Percentiles rank a stretch among this genome's conserved stretches.
These are phyloP conservation scores for Drosophila meridionalis DNA, from an alignment of 2,888 invertebrate genomes.

Conservation along the genomic window DNA sequence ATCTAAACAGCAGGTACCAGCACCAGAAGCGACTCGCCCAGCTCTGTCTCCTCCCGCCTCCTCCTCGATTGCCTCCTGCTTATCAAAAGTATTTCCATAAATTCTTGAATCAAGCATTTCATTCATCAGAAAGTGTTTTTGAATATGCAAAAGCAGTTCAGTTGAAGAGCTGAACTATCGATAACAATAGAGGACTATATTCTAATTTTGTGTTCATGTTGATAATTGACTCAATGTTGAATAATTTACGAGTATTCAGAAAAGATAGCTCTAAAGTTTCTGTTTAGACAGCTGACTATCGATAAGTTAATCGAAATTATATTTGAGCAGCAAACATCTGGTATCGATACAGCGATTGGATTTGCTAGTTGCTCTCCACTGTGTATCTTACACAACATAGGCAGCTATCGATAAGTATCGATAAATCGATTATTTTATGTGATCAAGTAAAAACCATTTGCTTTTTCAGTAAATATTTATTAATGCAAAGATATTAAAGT, in stretches of 20 bases:
- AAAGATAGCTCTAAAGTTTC: not conserved
- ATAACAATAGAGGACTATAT: not conserved
- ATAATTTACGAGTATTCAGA: not conserved
- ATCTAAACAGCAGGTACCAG: conserved; percentile 23
- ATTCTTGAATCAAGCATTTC: conserved; percentile 16
- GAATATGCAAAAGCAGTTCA: conserved; percentile 7
- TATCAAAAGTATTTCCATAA: conserved; percentile 19
- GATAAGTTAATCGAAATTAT: too few relatives aligned
- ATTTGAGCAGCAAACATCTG: too few relatives aligned
- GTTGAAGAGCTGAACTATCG: not conserved
- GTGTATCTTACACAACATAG: too few relatives aligned
- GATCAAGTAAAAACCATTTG: not conserved
- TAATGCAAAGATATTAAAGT: conserved; percentile 22
- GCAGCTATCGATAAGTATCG: not conserved
- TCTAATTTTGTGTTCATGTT: too few relatives aligned
- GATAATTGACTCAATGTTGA: not conserved
- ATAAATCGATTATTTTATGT: too few relatives aligned
- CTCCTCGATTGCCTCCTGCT: not conserved
- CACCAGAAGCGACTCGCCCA: not conserved
- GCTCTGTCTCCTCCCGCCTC: not conserved
- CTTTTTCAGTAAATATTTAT: conserved; percentile 32
- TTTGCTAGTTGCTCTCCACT: too few relatives aligned
- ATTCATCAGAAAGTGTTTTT: conserved; percentile 11
- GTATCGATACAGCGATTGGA: too few relatives aligned
- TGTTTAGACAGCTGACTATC: too few relatives aligned